Percentiles rank a stretch among this genome's conserved stretches.
phyloP scores from a whole-genome alignment of 2,113 vertebrate genomes.

The Panthera uncia region DNA sequence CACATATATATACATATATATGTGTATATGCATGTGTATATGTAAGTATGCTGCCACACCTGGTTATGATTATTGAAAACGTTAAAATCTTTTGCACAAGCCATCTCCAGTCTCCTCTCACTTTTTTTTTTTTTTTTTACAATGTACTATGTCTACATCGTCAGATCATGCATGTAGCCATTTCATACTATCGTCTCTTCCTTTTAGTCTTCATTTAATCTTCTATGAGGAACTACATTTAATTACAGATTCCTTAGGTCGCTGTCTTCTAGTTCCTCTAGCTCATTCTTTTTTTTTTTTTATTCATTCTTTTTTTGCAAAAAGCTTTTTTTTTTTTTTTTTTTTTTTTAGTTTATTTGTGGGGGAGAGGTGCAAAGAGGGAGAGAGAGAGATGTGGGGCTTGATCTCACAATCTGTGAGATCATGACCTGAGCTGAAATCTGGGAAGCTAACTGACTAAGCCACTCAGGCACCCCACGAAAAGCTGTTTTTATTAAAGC shows the following conservation, averaged over 20 bases:
- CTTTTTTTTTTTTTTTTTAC: background rate
- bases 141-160: background rate
- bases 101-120: background rate
- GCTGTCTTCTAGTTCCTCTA: background rate
- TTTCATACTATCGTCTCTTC: background rate
- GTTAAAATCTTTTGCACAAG: background rate
- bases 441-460: background rate
- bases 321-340: too few relatives aligned
- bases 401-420: background rate
- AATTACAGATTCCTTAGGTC: background rate
- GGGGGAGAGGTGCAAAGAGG: too few relatives aligned
- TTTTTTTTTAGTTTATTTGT: too few relatives aligned
- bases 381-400: too few relatives aligned
- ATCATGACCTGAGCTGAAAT: background rate
- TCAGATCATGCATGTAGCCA: background rate
- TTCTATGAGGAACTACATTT: background rate
- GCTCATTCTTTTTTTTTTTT: background rate
- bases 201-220: background rate
- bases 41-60: background rate
- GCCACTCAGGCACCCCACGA: background rate
- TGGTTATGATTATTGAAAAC: background rate
- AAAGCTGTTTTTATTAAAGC: too few relatives aligned
- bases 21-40: too few relatives aligned
- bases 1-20: too few relatives aligned
- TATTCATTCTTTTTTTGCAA: too few relatives aligned